These are phyloP conservation scores for Nymphalis urticae DNA, from an alignment of 2,888 invertebrate genomes.

Conservation along the genomic window DNA sequence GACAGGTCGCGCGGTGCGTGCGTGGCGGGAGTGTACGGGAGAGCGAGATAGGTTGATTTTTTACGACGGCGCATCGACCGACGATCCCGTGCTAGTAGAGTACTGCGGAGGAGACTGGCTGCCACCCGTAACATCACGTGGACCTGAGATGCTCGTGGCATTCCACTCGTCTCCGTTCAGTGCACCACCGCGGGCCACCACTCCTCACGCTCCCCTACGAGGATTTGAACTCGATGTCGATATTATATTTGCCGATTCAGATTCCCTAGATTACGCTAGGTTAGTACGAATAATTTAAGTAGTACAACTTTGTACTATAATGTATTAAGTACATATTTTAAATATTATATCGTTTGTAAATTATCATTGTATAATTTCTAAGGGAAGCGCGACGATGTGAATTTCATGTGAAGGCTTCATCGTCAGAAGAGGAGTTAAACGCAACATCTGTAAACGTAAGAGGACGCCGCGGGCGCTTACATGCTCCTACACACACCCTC, in stretches of 20 bases:
- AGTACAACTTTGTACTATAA: neutral
- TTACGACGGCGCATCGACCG: constrained; percentile 91
- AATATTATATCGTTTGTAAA: constrained; percentile 8
- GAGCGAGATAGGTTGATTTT: constrained; percentile 92
- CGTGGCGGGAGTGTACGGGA: constrained; percentile 92
- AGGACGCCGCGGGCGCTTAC: constrained; percentile 86
- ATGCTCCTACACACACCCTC: constrained; percentile 91
- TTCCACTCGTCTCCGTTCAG: constrained; percentile 93
- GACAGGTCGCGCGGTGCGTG: constrained; percentile 86
- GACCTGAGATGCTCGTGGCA: constrained; percentile 92
- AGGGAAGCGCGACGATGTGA: constrained; percentile 84
- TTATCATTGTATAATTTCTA: constrained; percentile 5
- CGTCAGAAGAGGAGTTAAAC: constrained; percentile 80
- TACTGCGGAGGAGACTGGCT: constrained; percentile 94
- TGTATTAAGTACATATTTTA: neutral
- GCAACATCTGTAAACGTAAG: constrained; percentile 65
- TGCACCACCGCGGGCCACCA: constrained; percentile 85
- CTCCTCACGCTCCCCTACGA: constrained; percentile 85
- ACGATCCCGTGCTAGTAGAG: constrained; percentile 91
- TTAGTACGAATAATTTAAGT: constrained; percentile 34
- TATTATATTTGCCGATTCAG: constrained; percentile 93
- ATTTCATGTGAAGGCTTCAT: constrained; percentile 89
- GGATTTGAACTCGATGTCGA: constrained; percentile 92
- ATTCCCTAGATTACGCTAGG: constrained; percentile 90
- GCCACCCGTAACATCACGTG: constrained; percentile 86